Evolutionary conservation across 2,888 invertebrate genomes (phyloP), one percentile per base, ranked within the genome.

Genomic region (Leucophenga montana): DNA sequence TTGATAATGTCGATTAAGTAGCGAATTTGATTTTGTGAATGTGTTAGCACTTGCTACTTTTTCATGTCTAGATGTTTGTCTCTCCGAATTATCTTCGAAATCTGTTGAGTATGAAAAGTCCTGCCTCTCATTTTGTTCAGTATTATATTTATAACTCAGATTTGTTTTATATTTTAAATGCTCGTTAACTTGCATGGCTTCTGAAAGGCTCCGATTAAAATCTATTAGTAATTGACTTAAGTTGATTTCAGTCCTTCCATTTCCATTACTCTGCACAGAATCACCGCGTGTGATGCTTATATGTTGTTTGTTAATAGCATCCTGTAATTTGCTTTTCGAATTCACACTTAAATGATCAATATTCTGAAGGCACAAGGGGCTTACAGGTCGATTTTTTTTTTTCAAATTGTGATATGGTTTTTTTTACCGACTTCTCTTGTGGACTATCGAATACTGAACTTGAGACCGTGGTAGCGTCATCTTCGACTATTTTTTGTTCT

Each of bases 111-210:
- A 78, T 16, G 69, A 56, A 22, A 8, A 8, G 22, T 0, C 13
- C 11, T 56, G 11, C 11, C 56, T 20, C 13, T 22, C 56, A 5
- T 13, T 13, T 20, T 31, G 14, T 14, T 3, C 16, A 16, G 6
- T 50, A 11, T 50, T 50, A 11, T 50, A 1, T 13, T 50, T 50
- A 33, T n/a, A 59, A 8, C 33, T 16, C n/a, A n/a, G 1, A 22
- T 13, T 20, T 4, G 62, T 46, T 22, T 62, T 62, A 20, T 22
- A 16, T 73, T 85, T 85, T 3, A 86, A 66, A 62, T 85, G 81
- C 56, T 86, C 78, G 74, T 86, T 85, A 0, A 85, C 86, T 73
- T 84, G 77, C 66, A 87, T 83, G 0, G 85, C 86, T 67, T 86
- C 84, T 0, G 85, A 80, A 1, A 87, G 74, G 67, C 85, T 86